Evolutionary conservation across 1,140 invertebrate species (phyloP).

Genomic region (Dinoponera quadriceps): DNA sequence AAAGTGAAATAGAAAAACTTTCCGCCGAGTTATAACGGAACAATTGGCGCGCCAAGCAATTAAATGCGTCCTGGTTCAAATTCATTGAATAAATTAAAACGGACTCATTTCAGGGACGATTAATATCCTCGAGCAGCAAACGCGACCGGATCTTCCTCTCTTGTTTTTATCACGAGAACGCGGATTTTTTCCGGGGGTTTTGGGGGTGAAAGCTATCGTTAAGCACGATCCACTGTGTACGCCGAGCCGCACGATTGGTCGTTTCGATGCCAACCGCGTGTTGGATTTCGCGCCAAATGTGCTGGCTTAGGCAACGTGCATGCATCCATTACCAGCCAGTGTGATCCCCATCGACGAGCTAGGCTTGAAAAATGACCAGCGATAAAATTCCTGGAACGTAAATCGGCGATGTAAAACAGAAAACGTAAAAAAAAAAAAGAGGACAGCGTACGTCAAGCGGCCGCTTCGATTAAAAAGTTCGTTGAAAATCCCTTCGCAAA

Average conservation of each 20-base stretch:
- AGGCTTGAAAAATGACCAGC: slow-evolving; percentile 44
- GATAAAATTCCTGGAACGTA: slow-evolving; percentile 44
- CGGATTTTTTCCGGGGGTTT: slow-evolving; percentile 46
- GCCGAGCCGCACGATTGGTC: slow-evolving; percentile 46
- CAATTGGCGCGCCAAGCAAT: slow-evolving; percentile 43
- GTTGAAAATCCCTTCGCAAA: slow-evolving; percentile 29
- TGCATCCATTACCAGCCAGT: slow-evolving; percentile 45
- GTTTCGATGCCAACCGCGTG: slow-evolving; percentile 62
- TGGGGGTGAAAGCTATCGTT: slow-evolving; percentile 63
- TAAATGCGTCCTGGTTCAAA: slow-evolving; percentile 42
- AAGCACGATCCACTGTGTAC: slow-evolving; percentile 60
- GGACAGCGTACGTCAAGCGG: slow-evolving; percentile 13
- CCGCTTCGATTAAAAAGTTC: neutral
- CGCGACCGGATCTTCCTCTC: neutral
- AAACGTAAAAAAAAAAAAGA: neutral
- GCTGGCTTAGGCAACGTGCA: slow-evolving; percentile 34
- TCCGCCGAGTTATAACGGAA: slow-evolving; percentile 27
- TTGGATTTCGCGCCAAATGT: slow-evolving; percentile 71
- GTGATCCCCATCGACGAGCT: slow-evolving; percentile 45
- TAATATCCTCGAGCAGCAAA: slow-evolving; percentile 11
- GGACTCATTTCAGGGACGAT: neutral
- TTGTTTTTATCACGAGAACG: neutral
- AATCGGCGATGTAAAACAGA: neutral
- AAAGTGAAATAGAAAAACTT: slow-evolving; percentile 58
- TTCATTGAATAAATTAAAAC: slow-evolving; percentile 34